These are phyloP conservation scores for Chelonoidis abingdonii DNA, from an alignment of 2,113 vertebrate genomes.

Conservation along the genomic window DNA sequence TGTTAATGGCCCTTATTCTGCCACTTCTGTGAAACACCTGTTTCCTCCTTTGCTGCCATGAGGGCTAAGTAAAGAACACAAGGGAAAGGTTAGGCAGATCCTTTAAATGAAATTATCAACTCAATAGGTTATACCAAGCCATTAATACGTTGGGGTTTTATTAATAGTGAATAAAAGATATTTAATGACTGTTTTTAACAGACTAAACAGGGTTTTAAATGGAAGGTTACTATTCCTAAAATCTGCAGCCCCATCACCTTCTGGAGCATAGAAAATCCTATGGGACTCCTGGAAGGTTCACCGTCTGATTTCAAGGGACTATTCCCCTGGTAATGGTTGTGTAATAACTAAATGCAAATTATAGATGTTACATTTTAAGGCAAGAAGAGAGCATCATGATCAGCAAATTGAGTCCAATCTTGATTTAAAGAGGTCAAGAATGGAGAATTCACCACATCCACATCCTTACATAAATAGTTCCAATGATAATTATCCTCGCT, in stretches of 20 bases:
- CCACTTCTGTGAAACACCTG: slow-evolving; percentile 4
- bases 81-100: neutral
- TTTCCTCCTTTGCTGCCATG: neutral
- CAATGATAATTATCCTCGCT: neutral
- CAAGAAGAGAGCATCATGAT: neutral
- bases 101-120: neutral
- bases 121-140: neutral
- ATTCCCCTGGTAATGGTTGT: neutral
- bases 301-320: neutral
- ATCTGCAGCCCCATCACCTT: neutral
- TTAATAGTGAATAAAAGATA: neutral
- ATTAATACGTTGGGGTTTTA: neutral
- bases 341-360: neutral
- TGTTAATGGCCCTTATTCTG: slow-evolving; percentile 32
- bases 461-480: neutral
- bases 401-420: neutral
- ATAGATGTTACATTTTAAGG: neutral
- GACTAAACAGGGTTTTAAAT: neutral
- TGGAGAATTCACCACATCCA: neutral
- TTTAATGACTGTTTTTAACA: fast-evolving
- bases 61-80: neutral
- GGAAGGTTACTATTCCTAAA: neutral
- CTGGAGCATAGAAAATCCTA: neutral
- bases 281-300: neutral
- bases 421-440: neutral